Conservation (phyloP, 1,140 invertebrate species). For the Aricia agestis region DNA sequence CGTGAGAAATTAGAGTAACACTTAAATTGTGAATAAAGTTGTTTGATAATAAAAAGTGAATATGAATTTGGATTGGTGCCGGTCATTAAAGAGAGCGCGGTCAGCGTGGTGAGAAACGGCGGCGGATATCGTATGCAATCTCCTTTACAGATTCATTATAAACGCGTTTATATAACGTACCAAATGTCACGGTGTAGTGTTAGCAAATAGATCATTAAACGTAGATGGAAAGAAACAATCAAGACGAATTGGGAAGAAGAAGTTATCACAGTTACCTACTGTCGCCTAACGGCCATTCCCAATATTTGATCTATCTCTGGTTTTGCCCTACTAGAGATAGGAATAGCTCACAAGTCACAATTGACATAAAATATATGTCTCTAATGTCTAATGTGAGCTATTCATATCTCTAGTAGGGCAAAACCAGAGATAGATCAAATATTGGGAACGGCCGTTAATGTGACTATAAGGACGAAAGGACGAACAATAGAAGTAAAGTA, state of each 20-base stretch:
- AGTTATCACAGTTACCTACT: too few relatives aligned
- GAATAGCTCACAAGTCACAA: too few relatives aligned
- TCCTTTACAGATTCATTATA: not conserved
- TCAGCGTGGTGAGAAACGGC: conserved; percentile 3
- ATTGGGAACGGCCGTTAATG: too few relatives aligned
- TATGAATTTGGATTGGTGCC: not conserved
- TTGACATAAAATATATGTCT: too few relatives aligned
- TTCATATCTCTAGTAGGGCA: too few relatives aligned
- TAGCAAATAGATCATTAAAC: not conserved
- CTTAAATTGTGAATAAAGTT: not conserved
- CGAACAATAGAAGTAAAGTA: too few relatives aligned
- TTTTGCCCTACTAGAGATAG: too few relatives aligned
- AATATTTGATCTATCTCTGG: too few relatives aligned
- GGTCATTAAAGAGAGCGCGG: conserved; percentile 6
- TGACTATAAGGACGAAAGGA: too few relatives aligned
- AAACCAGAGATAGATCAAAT: too few relatives aligned
- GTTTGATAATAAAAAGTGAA: not conserved
- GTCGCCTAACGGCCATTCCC: too few relatives aligned
- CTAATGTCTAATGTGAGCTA: too few relatives aligned
- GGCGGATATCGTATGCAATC: conserved; percentile 9
- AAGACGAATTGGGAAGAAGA: not conserved
- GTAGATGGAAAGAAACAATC: not conserved
- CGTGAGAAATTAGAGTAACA: not conserved
- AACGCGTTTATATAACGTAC: not conserved
- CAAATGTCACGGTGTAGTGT: not conserved